These are phyloP conservation scores for Graptemys geographica DNA, from an alignment of 2,797 vertebrate genomes.

Conservation along the genomic window DNA sequence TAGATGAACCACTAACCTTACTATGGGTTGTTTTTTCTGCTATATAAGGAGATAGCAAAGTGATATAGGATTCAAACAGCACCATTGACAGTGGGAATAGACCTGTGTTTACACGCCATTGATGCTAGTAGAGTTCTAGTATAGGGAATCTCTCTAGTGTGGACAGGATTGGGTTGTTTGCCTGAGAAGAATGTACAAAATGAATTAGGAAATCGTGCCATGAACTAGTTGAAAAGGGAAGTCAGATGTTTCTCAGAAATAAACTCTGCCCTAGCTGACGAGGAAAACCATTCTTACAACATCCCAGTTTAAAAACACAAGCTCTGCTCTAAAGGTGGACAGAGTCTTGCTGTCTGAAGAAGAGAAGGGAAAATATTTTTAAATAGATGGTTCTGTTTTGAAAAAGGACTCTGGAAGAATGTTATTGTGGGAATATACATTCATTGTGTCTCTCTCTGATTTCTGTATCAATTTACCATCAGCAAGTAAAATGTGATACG, in stretches of 20 bases:
- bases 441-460: not conserved
- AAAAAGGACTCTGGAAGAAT: not conserved
- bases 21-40: not conserved
- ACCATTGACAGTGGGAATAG: not conserved
- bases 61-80: not conserved
- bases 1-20: slow-evolving; percentile 35
- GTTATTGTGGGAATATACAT: not conserved
- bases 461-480: not conserved
- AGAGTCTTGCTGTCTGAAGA: not conserved
- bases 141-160: not conserved
- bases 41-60: not conserved
- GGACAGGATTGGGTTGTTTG: not conserved
- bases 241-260: not conserved
- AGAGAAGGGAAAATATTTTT: not conserved
- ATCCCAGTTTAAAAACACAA: not conserved
- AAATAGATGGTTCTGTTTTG: not conserved
- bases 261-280: not conserved
- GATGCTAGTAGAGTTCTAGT: not conserved
- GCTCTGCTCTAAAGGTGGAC: rapidly evolving
- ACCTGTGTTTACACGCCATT: not conserved
- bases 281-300: rapidly evolving
- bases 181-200: not conserved
- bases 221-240: not conserved
- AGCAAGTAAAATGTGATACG: not conserved
- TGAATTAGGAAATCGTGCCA: not conserved